A percentile compares a stretch with the other conserved stretches of the same genome.
phyloP scores from a whole-genome alignment of 2,113 vertebrate genomes.

The Elachura formosa region DNA sequence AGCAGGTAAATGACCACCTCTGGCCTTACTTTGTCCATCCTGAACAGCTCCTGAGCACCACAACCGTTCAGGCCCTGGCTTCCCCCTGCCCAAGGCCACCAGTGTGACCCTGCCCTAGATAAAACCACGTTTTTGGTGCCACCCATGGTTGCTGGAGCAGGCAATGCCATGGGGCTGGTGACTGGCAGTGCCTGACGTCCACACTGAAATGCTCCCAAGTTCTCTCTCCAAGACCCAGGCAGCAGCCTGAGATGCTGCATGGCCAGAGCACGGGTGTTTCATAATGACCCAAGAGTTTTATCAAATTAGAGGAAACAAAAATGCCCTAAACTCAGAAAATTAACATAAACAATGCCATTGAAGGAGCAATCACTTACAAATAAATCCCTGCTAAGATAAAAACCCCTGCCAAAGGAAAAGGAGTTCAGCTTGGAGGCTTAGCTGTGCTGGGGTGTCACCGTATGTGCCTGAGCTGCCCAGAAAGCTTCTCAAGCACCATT shows the following conservation, averaged over 20 bases:
- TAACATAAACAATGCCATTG: neutral
- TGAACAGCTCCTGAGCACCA: neutral
- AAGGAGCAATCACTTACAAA: neutral
- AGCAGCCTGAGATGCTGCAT: neutral
- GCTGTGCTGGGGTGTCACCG: neutral
- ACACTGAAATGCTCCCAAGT: rapidly evolving
- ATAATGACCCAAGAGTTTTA: too few relatives aligned
- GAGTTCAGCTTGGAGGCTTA: neutral
- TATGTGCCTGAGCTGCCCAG: neutral
- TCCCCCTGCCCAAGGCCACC: neutral
- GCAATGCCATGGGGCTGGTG: rapidly evolving
- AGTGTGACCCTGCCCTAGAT: neutral
- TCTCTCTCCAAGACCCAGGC: neutral
- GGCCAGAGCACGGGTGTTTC: rapidly evolving
- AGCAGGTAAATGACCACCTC: neutral
- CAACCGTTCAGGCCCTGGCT: neutral
- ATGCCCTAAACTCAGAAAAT: neutral
- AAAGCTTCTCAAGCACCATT: neutral
- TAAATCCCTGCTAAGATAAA: neutral
- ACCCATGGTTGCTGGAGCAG: rapidly evolving
- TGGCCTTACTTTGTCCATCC: neutral
- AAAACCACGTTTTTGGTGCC: neutral
- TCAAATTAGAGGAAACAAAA: neutral
- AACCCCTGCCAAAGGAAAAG: neutral
- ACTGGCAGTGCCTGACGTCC: neutral